phyloP scores from a whole-genome alignment of 2,888 invertebrate genomes.

The Andricus curvator region DNA sequence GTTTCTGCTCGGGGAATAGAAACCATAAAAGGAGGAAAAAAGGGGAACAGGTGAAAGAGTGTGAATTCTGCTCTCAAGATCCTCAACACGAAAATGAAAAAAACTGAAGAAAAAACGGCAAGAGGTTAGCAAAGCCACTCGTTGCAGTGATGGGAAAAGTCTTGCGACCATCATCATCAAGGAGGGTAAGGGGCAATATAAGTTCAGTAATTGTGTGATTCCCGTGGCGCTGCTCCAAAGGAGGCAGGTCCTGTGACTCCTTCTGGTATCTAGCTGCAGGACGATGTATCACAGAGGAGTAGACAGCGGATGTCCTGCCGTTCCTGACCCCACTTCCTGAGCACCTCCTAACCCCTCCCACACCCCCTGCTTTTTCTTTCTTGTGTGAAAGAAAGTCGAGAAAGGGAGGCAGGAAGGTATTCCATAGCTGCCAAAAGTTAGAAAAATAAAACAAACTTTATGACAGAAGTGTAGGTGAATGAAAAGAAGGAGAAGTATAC shows the following conservation, averaged over 20 bases:
- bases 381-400: neutral
- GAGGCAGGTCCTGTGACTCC: constrained; percentile 26
- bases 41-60: too few relatives aligned
- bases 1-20: too few relatives aligned
- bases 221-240: constrained; percentile 29
- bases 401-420: neutral
- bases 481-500: neutral
- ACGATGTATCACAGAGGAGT: constrained; percentile 23
- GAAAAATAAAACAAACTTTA: constrained; percentile 32
- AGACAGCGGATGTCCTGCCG: constrained; percentile 32
- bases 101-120: neutral
- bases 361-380: neutral
- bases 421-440: constrained; percentile 32
- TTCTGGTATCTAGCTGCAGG: constrained; percentile 12
- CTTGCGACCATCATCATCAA: constrained; percentile 14
- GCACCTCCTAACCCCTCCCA: neutral
- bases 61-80: too few relatives aligned
- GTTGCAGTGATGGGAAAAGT: constrained; percentile 11
- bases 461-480: neutral
- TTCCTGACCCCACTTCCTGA: constrained; percentile 5
- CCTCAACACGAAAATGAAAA: neutral
- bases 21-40: too few relatives aligned
- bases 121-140: neutral
- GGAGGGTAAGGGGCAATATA: constrained; percentile 13
- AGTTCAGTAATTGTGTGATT: constrained; percentile 33